These are phyloP conservation scores for Hippocampus guttulatus DNA, from an alignment of 2,113 vertebrate genomes.

Conservation along the genomic window DNA sequence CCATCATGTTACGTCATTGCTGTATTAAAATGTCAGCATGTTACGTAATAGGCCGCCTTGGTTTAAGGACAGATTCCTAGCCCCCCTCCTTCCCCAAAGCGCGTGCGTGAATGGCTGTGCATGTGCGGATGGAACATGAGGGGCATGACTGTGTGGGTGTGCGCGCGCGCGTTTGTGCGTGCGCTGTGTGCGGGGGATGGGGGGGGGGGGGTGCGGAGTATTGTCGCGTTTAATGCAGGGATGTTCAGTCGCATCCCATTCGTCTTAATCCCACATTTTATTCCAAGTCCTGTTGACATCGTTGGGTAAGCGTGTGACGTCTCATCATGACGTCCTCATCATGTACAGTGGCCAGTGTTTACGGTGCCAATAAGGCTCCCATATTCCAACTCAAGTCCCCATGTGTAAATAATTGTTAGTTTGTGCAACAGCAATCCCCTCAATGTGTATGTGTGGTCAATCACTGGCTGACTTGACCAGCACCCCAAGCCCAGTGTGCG, in stretches of 20 bases:
- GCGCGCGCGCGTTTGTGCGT: not conserved
- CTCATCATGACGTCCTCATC: conserved; percentile 24
- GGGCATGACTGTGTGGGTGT: not conserved
- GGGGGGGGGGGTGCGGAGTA: not conserved
- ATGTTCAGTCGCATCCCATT: conserved; percentile 18
- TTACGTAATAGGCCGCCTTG: conserved; percentile 58
- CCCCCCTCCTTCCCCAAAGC: conserved; percentile 16
- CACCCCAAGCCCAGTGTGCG: conserved; percentile 19
- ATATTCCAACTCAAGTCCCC: not conserved
- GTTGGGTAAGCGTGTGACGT: conserved; percentile 25
- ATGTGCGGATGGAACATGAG: not conserved
- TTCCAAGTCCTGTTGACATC: conserved; percentile 12
- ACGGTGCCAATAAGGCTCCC: not conserved
- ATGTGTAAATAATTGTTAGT: conserved; percentile 7
- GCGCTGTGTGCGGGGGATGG: not conserved
- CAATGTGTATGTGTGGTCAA: conserved; percentile 4
- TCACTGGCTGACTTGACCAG: conserved; percentile 25
- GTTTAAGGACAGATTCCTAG: conserved; percentile 40
- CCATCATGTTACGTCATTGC: conserved; percentile 37
- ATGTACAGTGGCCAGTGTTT: conserved; percentile 20
- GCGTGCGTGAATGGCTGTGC: conserved; percentile 3
- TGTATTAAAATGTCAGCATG: conserved; percentile 45
- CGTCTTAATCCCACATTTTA: conserved; percentile 28
- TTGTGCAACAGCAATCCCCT: conserved; percentile 58
- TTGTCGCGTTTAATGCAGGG: conserved; percentile 10